Base-by-base conservation (phyloP, 2,797 vertebrate genomes). In the Mycteria americana region DNA sequence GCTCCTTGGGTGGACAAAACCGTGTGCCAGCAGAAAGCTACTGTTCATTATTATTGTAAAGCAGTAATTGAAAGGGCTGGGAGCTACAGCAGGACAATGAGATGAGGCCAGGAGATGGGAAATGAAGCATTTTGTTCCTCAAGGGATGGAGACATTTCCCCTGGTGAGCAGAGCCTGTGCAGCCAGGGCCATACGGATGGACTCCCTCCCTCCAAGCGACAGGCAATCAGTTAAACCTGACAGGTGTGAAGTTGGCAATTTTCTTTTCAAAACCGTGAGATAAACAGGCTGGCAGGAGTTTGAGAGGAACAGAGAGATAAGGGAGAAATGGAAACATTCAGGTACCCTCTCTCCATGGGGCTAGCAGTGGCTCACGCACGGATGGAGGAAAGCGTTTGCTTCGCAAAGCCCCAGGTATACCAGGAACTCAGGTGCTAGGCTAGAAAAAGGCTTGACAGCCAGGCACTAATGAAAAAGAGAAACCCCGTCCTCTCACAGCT, bases 181-280 rank as follows among this genome's bases (percentile, higher is more conserved):
- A 73, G 69, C 72, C 85, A 57, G 77, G 78, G 63, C 70, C 53
- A 1, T 6, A 33, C 0, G 7, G 88, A 73, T 23, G 39, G 87
- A 7, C 5, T 72, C 63, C 39, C 57, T 81, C 73, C 67, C 50
- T 84, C 56, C 72, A 16, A 7, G n/a, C 10, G 43, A 83, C 57
- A 88, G 94, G 95, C 79, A 70, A 96, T 97, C 96, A 86, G 69
- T 96, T 93, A 85, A 93, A 75, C 35, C 91, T 81, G 95, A 74
- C 89, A 96, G 93, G 95, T 96, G 93, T 94, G 95, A 95, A 93
- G 92, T 3, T 95, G 83, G 95, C 92, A 90, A 83, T 94, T 97
- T 85, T 95, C 89, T 90, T 54, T 53, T 67, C 73, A 85, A 93
- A 96, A 72, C 31, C 23, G 41, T 18, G 89, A 86, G 93, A 95